These are phyloP conservation scores for Eilema sororculum DNA, from an alignment of 2,888 invertebrate species.

Conservation along the genomic window DNA sequence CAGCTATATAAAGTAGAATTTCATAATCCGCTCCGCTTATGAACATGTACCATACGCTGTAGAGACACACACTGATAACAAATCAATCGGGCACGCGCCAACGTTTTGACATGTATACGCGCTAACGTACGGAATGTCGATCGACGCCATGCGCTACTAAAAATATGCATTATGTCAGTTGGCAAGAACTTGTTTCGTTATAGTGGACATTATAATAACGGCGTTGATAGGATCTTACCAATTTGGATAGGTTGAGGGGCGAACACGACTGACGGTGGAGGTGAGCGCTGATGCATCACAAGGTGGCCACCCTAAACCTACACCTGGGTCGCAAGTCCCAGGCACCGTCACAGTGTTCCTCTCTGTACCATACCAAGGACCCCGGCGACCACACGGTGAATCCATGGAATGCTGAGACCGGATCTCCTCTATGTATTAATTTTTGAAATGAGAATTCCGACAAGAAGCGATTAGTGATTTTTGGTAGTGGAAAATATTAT, in stretches of 20 bases:
- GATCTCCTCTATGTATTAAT: too few species aligned
- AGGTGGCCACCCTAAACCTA: too few species aligned
- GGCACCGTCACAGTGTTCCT: too few species aligned
- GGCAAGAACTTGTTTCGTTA: background rate
- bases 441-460: background rate
- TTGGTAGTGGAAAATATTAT: background rate
- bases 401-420: too few species aligned
- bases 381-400: too few species aligned
- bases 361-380: too few species aligned
- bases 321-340: too few species aligned
- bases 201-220: background rate
- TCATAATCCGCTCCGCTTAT: conserved; percentile 29
- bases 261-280: too few species aligned
- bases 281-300: too few species aligned
- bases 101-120: conserved; percentile 60
- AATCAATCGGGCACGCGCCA: conserved; percentile 79
- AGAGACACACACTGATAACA: conserved; percentile 73
- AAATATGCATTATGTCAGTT: conserved; percentile 22
- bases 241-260: too few species aligned
- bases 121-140: conserved; percentile 67
- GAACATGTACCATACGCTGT: conserved; percentile 38
- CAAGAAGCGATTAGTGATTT: background rate
- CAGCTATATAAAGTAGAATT: too few species aligned
- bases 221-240: too few species aligned
- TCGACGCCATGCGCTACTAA: conserved; percentile 45